Conservation (phyloP, 2,888 invertebrate species). For the Drosophila fulvimacula region DNA sequence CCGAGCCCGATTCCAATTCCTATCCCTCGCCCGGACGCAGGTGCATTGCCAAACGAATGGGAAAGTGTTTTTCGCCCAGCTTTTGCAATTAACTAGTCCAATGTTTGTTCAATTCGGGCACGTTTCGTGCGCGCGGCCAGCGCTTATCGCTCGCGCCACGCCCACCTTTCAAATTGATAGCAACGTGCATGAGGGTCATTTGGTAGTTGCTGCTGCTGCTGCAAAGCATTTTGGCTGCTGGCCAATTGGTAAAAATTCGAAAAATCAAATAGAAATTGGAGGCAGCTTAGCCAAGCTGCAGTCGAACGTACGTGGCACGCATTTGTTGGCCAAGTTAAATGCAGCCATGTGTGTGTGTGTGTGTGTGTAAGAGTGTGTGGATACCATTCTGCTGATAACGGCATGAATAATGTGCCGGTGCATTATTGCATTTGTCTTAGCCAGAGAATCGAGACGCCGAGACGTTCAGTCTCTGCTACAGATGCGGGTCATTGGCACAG, state of each 20-base stretch:
- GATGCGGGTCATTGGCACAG: constrained; percentile 78
- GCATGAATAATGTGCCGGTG: constrained; percentile 80
- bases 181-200: constrained; percentile 47
- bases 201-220: constrained; percentile 25
- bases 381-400: constrained; percentile 73
- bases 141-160: constrained; percentile 50
- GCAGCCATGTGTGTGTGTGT: constrained; percentile 16
- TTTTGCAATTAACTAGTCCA: constrained; percentile 55
- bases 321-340: constrained; percentile 39
- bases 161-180: constrained; percentile 48
- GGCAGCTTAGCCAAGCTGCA: constrained; percentile 38
- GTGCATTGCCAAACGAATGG: constrained; percentile 66
- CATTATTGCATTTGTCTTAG: constrained; percentile 77
- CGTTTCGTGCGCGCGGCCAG: constrained; percentile 41
- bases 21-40: constrained; percentile 35
- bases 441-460: constrained; percentile 15
- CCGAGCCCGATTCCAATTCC: constrained; percentile 41
- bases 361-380: constrained; percentile 9
- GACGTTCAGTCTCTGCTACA: constrained; percentile 24
- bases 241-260: constrained; percentile 39
- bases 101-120: constrained; percentile 45
- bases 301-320: constrained; percentile 43
- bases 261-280: constrained; percentile 26
- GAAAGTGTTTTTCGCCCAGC: constrained; percentile 63
- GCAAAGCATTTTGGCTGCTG: constrained; percentile 39